These are phyloP conservation scores for Danio choprae DNA, from an alignment of 2,797 vertebrate species.

Conservation along the genomic window DNA sequence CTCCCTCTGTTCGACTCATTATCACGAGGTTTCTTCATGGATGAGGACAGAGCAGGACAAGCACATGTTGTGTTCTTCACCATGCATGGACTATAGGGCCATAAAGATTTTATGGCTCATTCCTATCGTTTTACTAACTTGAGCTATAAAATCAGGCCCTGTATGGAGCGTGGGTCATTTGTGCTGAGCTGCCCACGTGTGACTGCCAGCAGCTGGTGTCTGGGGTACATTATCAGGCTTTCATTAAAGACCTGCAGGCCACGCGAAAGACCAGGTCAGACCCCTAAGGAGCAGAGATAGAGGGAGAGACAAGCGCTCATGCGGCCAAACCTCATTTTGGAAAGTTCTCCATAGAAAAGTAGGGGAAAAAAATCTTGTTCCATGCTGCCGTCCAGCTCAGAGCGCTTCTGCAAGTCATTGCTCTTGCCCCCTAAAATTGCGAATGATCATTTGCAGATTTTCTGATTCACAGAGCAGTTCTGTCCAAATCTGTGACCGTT, in stretches of 20 bases:
- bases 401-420: constrained; percentile 41
- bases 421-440: constrained; percentile 14
- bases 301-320: not conserved
- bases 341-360: constrained; percentile 35
- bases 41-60: constrained; percentile 43
- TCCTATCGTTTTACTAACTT: constrained; percentile 70
- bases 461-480: not conserved
- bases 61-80: constrained; percentile 67
- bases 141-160: constrained; percentile 60
- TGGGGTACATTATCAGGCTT: constrained; percentile 58
- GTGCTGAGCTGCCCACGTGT: constrained; percentile 42
- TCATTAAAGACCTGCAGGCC: constrained; percentile 53
- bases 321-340: constrained; percentile 31
- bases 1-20: not conserved
- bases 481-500: not conserved
- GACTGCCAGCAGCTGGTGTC: constrained; percentile 48
- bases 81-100: constrained; percentile 57
- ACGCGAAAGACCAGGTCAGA: constrained; percentile 25
- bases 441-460: constrained; percentile 55
- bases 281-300: constrained; percentile 34
- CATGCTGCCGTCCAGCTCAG: constrained; percentile 44
- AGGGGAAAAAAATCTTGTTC: constrained; percentile 31
- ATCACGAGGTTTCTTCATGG: not conserved
- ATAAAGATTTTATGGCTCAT: constrained; percentile 72
- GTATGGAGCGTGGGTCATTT: constrained; percentile 60